Conservation (phyloP, 2,888 invertebrate genomes). For the Labia minor region DNA sequence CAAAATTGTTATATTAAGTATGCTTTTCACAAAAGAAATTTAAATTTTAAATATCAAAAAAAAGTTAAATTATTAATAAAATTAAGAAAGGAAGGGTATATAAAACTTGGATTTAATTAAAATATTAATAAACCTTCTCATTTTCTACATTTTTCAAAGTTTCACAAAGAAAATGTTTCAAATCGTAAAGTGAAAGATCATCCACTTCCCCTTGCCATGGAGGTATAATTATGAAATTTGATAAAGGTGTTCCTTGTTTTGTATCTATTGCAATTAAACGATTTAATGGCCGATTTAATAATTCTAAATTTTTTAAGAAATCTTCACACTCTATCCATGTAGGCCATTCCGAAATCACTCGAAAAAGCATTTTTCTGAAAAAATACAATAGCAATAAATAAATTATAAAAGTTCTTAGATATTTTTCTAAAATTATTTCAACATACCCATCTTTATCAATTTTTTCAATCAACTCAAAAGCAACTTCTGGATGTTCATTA, state of each 20-base stretch:
- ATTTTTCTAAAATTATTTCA: no score
- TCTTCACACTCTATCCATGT: not conserved
- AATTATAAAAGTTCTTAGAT: no score
- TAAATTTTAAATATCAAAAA: no score
- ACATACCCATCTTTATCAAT: not conserved
- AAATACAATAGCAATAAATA: no score
- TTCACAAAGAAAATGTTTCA: not conserved
- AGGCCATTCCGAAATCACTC: not conserved
- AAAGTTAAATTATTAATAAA: no score
- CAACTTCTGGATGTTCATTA: not conserved
- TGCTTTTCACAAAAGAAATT: no score
- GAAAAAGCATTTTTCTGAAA: not conserved
- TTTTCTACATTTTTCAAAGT: not conserved
- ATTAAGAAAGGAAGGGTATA: no score
- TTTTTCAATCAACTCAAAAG: not conserved
- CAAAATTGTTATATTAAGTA: no score
- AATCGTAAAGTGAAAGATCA: not conserved
- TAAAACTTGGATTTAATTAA: not conserved
- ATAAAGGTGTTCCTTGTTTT: not conserved
- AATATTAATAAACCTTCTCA: not conserved
- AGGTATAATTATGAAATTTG: not conserved
- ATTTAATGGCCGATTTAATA: not conserved
- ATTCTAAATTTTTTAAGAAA: not conserved
- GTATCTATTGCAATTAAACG: not conserved
- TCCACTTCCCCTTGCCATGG: not conserved